Percentiles rank a stretch among this genome's conserved stretches.
Conservation (phyloP, 1,140 invertebrate genomes). For the Tetragonula clypearis region DNA sequence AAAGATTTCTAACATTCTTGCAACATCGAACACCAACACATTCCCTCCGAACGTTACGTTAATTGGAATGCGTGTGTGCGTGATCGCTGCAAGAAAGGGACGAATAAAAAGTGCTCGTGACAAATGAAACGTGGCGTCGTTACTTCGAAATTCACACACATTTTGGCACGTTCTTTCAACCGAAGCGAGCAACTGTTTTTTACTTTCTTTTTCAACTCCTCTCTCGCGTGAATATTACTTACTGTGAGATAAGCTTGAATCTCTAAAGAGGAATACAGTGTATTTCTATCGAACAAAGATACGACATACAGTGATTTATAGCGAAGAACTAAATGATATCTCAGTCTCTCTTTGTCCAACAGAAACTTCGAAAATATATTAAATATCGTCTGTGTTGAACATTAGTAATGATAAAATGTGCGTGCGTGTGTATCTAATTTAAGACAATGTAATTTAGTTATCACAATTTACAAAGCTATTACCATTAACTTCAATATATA, state of each 20-base stretch:
- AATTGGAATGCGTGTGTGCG: not conserved
- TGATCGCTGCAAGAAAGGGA: not conserved
- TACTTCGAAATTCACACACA: constrained; percentile 16
- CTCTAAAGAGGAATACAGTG: not conserved
- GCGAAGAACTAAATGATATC: not conserved
- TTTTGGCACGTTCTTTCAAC: constrained; percentile 60
- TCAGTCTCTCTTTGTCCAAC: not conserved
- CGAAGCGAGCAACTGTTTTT: constrained; percentile 18
- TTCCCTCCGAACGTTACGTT: not conserved
- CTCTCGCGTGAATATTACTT: not conserved
- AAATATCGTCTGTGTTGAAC: not conserved
- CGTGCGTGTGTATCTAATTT: not conserved
- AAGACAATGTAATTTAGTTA: not conserved
- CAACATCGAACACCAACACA: not conserved
- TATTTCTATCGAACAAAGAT: not conserved
- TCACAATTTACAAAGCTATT: too few relatives aligned
- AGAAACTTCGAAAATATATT: not conserved
- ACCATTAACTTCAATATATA: not conserved
- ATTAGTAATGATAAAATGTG: not conserved
- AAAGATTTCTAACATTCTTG: not conserved
- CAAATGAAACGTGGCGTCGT: not conserved
- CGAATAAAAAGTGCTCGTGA: not conserved
- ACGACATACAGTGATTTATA: not conserved
- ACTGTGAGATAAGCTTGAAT: not conserved
- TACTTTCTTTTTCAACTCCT: not conserved